Percentiles rank a stretch among this genome's conserved stretches.
These are phyloP conservation scores for Athene cunicularia DNA, from an alignment of 2,113 vertebrate species.

Conservation along the genomic window DNA sequence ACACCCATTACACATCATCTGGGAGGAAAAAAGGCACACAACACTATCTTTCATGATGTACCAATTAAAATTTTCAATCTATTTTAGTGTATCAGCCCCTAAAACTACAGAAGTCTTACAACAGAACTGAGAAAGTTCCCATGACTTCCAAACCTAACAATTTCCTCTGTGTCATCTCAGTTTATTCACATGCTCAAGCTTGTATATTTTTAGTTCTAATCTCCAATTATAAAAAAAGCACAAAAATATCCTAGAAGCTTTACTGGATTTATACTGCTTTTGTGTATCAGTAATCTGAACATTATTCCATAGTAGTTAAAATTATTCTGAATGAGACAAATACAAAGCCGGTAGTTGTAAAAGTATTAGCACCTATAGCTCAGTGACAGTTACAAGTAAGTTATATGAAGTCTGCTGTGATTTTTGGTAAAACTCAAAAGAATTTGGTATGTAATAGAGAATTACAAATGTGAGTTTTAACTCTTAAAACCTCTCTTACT, in stretches of 20 bases:
- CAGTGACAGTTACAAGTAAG: background rate
- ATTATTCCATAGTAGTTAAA: background rate
- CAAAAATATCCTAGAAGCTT: background rate
- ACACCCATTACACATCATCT: background rate
- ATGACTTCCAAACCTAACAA: background rate
- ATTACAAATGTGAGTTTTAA: background rate
- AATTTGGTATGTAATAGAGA: background rate
- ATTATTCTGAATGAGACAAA: background rate
- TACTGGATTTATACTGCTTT: background rate
- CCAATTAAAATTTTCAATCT: background rate
- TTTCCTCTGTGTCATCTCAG: background rate
- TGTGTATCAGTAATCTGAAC: background rate
- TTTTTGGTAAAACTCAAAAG: background rate
- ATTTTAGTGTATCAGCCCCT: background rate
- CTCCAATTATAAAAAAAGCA: background rate
- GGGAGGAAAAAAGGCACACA: background rate
- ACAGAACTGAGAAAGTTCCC: background rate
- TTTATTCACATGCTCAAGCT: background rate
- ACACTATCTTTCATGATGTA: background rate
- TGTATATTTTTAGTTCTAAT: background rate
- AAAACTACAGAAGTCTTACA: background rate
- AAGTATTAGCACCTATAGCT: background rate
- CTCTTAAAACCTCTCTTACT: background rate
- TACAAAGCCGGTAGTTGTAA: background rate
- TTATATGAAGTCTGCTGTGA: background rate